Evolutionary conservation across 2,888 invertebrate genomes (phyloP).

Genomic region (Philopedon plagiatum): DNA sequence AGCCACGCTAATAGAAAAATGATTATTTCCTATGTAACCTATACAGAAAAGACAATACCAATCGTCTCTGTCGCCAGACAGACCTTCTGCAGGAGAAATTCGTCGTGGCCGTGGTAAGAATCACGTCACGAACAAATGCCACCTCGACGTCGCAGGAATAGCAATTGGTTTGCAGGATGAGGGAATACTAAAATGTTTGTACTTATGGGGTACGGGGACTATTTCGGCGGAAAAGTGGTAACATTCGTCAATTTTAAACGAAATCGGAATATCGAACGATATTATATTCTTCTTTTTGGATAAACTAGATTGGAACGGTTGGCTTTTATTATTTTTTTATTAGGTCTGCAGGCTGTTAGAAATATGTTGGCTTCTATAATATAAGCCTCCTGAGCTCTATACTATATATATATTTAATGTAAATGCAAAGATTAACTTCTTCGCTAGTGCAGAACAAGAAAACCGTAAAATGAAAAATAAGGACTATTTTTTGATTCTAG

Average conservation of each 20-base stretch:
- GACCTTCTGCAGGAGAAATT: constrained; percentile 29
- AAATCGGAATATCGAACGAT: not conserved
- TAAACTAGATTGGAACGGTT: no score
- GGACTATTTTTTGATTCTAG: no score
- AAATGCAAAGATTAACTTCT: no score
- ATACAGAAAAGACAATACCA: constrained; percentile 4
- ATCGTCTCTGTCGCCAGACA: constrained; percentile 11
- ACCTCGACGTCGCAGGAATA: constrained; percentile 32
- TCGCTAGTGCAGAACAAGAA: no score
- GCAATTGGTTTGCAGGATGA: constrained; percentile 26
- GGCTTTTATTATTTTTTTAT: not conserved
- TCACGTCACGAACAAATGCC: constrained; percentile 47
- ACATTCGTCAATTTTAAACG: constrained; percentile 9
- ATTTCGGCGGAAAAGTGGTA: constrained; percentile 9
- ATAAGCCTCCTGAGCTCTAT: no score
- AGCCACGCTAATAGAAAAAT: no score
- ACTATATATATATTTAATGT: no score
- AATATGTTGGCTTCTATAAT: no score
- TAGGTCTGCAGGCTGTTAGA: no score
- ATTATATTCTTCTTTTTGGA: no score
- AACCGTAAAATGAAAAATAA: no score
- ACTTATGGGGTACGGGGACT: constrained; percentile 16
- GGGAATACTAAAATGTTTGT: constrained; percentile 42
- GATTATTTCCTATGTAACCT: no score
- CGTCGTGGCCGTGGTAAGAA: constrained; percentile 31